These are phyloP conservation scores for Melanostoma mellinum DNA, from an alignment of 2,888 invertebrate species.

Conservation along the genomic window DNA sequence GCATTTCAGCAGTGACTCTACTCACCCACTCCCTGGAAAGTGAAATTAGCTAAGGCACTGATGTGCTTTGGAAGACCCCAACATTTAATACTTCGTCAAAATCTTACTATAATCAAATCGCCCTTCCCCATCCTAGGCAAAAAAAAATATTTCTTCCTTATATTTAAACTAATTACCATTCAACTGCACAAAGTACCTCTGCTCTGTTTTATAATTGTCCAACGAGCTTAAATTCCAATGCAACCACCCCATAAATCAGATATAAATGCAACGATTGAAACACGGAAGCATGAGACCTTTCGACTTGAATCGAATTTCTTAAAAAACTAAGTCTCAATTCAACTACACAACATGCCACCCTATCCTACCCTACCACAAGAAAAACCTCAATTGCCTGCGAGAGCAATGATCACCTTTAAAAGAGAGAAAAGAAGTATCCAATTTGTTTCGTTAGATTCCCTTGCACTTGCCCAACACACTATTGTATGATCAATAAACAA, in stretches of 20 bases:
- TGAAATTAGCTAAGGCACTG: too few species aligned
- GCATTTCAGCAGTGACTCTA: too few species aligned
- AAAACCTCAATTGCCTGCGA: background rate
- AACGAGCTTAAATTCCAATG: too few species aligned
- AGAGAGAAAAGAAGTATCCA: conserved; percentile 41
- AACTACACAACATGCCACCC: conserved; percentile 2
- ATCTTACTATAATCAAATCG: too few species aligned
- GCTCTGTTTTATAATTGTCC: too few species aligned
- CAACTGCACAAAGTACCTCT: too few species aligned
- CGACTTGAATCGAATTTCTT: conserved; percentile 1
- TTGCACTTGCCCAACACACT: conserved; percentile 30
- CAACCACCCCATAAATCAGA: too few species aligned
- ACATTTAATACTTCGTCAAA: too few species aligned
- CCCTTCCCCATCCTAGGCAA: background rate
- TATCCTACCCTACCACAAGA: conserved; percentile 15
- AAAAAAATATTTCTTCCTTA: background rate
- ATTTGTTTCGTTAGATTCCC: conserved; percentile 9
- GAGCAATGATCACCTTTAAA: conserved; percentile 52
- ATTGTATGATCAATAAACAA: conserved; percentile 45
- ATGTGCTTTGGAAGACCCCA: too few species aligned
- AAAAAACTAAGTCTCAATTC: background rate
- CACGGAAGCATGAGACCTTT: background rate
- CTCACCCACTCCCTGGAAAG: too few species aligned
- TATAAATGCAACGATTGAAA: too few species aligned
- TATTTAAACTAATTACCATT: too few species aligned